Conservation (phyloP, 1,140 invertebrate species). For the Camponotus floridanus region DNA sequence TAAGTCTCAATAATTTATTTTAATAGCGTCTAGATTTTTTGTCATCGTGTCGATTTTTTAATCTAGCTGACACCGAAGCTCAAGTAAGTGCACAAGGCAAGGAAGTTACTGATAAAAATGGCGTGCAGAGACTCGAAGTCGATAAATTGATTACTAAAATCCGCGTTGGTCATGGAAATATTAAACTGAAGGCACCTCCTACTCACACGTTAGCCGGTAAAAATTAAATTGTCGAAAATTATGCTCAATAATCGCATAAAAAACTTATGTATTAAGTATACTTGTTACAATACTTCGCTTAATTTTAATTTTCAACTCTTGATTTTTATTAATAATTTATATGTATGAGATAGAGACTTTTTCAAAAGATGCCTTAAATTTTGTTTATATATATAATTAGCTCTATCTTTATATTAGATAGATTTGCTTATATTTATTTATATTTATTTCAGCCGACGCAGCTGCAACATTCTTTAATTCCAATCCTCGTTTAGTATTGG, state of each 20-base stretch:
- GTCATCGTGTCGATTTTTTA: slow-evolving; percentile 22
- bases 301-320: neutral
- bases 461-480: slow-evolving; percentile 90
- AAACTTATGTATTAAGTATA: neutral
- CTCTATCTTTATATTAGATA: neutral
- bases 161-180: slow-evolving; percentile 87
- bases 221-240: slow-evolving; percentile 25
- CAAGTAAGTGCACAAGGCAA: slow-evolving; percentile 87
- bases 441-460: slow-evolving; percentile 86
- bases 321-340: too few species aligned
- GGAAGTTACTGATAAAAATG: slow-evolving; percentile 87
- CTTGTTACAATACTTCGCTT: neutral
- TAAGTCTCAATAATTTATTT: neutral
- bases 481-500: slow-evolving; percentile 89
- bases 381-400: neutral
- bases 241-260: neutral
- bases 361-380: neutral
- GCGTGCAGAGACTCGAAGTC: slow-evolving; percentile 87
- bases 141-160: slow-evolving; percentile 88
- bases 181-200: slow-evolving; percentile 85
- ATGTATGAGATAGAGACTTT: too few species aligned
- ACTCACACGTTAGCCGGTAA: slow-evolving; percentile 83
- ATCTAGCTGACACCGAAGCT: slow-evolving; percentile 87
- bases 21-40: neutral
- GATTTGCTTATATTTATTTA: neutral